A percentile compares a stretch with the other conserved stretches of the same genome.
Evolutionary conservation across 2,888 invertebrate genomes (phyloP).

Genomic region (Antheraea yamamai): DNA sequence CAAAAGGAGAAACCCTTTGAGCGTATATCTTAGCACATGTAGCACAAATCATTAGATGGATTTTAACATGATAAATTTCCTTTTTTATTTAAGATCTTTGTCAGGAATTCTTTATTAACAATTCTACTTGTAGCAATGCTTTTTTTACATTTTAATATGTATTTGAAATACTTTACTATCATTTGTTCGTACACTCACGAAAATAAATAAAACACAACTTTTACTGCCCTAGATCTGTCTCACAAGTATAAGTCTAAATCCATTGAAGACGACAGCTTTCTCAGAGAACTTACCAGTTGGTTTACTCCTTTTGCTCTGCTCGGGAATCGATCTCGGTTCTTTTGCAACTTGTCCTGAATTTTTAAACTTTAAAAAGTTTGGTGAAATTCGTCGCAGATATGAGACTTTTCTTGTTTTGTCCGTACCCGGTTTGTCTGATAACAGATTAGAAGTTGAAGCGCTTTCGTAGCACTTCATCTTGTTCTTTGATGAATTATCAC

Average conservation of each 20-base stretch:
- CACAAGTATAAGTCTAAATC: background rate
- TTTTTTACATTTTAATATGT: too few relatives aligned
- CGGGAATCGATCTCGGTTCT: constrained; percentile 42
- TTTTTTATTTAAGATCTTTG: too few relatives aligned
- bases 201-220: background rate
- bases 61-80: too few relatives aligned
- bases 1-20: too few relatives aligned
- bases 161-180: background rate
- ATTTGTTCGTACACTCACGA: background rate
- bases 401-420: constrained; percentile 53
- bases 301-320: constrained; percentile 46
- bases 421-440: constrained; percentile 36
- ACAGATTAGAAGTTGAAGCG: constrained; percentile 62
- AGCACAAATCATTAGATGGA: too few relatives aligned
- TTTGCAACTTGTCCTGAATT: constrained; percentile 39
- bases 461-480: constrained; percentile 58
- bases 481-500: constrained; percentile 51
- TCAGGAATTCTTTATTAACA: too few relatives aligned
- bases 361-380: constrained; percentile 58
- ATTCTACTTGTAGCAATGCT: too few relatives aligned
- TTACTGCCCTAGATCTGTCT: background rate
- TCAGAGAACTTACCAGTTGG: constrained; percentile 52
- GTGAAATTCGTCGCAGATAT: constrained; percentile 59
- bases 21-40: too few relatives aligned
- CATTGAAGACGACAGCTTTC: background rate